Percentiles rank a stretch among this genome's conserved stretches.
Conservation (phyloP, 2,113 vertebrate genomes). For the Falco punctatus region DNA sequence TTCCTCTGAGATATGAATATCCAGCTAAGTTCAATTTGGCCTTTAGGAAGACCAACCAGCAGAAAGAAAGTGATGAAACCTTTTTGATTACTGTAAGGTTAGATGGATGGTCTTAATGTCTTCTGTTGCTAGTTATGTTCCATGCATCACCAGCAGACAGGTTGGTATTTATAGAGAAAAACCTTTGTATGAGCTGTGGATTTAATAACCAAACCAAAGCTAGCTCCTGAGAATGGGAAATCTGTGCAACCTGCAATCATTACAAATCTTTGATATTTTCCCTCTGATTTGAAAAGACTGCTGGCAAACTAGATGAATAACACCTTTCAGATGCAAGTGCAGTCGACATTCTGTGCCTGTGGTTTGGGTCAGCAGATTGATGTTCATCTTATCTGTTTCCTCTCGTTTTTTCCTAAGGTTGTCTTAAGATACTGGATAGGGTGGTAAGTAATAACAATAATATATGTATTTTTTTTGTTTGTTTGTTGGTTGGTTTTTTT, state of each 20-base stretch:
- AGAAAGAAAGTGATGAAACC: background rate
- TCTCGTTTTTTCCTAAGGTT: background rate
- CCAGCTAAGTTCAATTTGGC: background rate
- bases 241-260: background rate
- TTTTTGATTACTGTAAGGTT: background rate
- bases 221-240: background rate
- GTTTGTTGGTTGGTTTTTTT: background rate
- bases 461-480: background rate
- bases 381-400: background rate
- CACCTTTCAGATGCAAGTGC: background rate
- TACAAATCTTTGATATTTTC: background rate
- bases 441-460: background rate
- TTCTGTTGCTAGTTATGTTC: background rate
- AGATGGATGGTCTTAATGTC: constrained; percentile 14
- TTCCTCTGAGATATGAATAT: background rate
- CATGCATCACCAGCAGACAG: background rate
- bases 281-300: background rate
- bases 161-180: background rate
- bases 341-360: background rate
- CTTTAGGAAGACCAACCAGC: background rate
- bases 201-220: background rate
- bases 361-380: background rate
- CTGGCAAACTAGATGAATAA: background rate
- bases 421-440: background rate
- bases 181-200: background rate